Conservation (phyloP, 2,113 vertebrate genomes). For the Brevimyrus niger region DNA sequence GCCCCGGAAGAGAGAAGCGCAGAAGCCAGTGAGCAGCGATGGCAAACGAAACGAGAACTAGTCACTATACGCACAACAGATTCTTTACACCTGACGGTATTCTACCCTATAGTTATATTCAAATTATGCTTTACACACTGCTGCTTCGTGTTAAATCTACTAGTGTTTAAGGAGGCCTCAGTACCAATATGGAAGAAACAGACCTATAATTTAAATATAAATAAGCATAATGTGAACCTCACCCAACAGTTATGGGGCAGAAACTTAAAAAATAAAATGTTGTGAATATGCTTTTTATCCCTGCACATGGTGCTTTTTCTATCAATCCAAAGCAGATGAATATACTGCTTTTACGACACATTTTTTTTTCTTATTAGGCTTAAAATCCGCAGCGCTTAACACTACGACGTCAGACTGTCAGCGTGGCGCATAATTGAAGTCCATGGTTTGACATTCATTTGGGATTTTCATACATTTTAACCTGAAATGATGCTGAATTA, state of each 20-base stretch:
- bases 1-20: background rate
- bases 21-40: background rate
- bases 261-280: background rate
- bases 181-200: background rate
- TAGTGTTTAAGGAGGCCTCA: background rate
- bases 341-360: background rate
- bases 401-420: background rate
- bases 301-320: background rate
- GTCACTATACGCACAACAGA: background rate
- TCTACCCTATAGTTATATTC: background rate
- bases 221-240: background rate
- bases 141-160: background rate
- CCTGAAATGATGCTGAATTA: background rate
- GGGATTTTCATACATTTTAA: constrained; percentile 6
- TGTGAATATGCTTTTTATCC: background rate
- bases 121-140: background rate
- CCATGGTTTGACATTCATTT: background rate
- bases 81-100: background rate
- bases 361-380: background rate
- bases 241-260: background rate
- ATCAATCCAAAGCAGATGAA: background rate
- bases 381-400: background rate
- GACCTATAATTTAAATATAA: background rate
- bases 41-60: background rate
- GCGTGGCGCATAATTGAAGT: background rate